Conservation (phyloP, 2,797 vertebrate species). For the Urocyon cinereoargenteus region DNA sequence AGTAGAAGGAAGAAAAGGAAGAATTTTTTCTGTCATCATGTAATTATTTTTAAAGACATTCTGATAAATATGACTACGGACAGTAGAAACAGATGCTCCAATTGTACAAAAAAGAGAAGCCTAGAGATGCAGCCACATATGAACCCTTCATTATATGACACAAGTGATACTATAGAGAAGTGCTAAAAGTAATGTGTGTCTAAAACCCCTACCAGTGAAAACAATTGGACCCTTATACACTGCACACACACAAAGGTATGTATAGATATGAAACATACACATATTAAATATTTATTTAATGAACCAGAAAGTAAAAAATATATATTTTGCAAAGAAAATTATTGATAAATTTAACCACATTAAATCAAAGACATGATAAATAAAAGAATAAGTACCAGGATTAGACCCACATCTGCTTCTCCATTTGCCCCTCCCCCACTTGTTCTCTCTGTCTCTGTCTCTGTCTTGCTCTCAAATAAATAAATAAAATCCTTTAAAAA, state of each 20-base stretch:
- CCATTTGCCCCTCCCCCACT: too few species aligned
- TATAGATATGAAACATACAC: background rate
- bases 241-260: too few species aligned
- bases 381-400: too few species aligned
- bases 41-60: background rate
- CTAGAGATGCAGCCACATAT: background rate
- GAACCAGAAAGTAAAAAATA: background rate
- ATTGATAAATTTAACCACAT: background rate
- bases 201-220: background rate
- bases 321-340: background rate
- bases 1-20: background rate
- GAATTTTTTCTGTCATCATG: background rate
- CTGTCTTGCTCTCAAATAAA: too few species aligned
- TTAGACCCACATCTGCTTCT: too few species aligned
- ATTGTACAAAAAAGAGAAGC: background rate
- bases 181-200: background rate
- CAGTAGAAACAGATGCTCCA: background rate
- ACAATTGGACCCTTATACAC: background rate
- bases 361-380: background rate
- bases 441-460: too few species aligned
- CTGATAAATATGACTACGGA: background rate
- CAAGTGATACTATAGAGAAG: rapidly evolving
- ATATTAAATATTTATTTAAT: background rate
- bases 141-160: background rate
- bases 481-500: too few species aligned